Evolutionary conservation across 2,113 vertebrate genomes (phyloP), one percentile per base, ranked within the genome.

Genomic region (Mionectes macconnelli): DNA sequence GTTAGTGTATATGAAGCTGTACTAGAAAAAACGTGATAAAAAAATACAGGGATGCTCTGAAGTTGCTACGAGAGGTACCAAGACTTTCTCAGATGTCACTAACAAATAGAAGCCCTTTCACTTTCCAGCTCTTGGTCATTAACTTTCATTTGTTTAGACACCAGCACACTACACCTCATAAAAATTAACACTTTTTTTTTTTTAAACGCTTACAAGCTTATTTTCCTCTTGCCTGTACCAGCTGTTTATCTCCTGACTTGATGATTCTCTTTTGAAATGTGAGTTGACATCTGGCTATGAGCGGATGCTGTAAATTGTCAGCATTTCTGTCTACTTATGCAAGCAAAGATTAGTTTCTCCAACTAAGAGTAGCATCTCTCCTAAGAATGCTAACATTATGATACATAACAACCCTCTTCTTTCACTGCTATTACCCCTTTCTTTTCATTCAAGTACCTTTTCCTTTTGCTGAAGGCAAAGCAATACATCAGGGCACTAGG

Each of bases 171-270:
- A 37, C 83, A 82, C 80, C 95, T 94, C 94, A 96, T 89, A 84
- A 93, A 97, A 95, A 96, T 95, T 95, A 96, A 93, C 73, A 75
- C 73, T 92, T 94, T 94, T 95, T 76, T 82, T 82, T 94, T 94
- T 70, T 94, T 86, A 96, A 97, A 95, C 94, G 94, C 87, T 97
- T 94, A 94, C 64, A 92, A 96, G 96, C 92, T 96, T 96, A 92
- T 95, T 96, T 88, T 94, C 94, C 79, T 92, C 89, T 96, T 6
- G n/a, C 63, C 30, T 68, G 80, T 84, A 96, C 94, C 96, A 97
- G 94, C 96, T 94, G 93, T 96, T 96, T 97, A 93, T 93, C 88
- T 96, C 93, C 92, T 92, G 93, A 94, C 83, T 96, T 94, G 92
- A 97, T 93, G 96, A 96, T 96, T 94, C 93, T 97, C 73, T 90